Conservation (phyloP, 1,140 invertebrate genomes). For the Bombus consobrinus region DNA sequence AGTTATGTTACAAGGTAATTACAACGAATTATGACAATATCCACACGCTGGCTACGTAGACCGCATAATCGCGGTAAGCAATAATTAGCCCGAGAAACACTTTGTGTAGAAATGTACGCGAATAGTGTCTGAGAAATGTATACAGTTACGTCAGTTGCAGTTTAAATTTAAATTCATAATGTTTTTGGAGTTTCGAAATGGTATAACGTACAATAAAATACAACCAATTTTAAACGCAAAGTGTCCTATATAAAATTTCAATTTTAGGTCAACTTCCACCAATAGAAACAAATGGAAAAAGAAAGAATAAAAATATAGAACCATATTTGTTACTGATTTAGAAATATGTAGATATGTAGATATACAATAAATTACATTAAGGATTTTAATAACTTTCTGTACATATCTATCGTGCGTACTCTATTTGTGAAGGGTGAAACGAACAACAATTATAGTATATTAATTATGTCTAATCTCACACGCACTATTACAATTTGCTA, state of each 20-base stretch:
- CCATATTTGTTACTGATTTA: neutral
- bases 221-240: neutral
- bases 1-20: constrained; percentile 72
- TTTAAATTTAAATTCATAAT: constrained; percentile 70
- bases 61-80: neutral
- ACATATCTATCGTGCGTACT: no score
- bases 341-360: neutral
- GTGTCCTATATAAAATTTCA: neutral
- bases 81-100: constrained; percentile 9
- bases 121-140: constrained; percentile 61
- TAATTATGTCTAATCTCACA: no score
- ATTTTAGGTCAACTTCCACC: neutral
- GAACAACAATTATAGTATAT: no score
- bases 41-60: neutral
- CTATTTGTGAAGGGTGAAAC: no score
- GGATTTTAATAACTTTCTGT: no score
- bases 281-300: neutral
- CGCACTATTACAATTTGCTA: no score
- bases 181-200: constrained; percentile 55
- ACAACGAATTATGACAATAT: constrained; percentile 72
- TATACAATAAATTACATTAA: neutral
- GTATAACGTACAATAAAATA: neutral
- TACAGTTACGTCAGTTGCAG: constrained; percentile 58
- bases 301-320: neutral
- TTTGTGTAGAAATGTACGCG: constrained; percentile 4